Conservation (phyloP, 2,888 invertebrate genomes). For the Gibbula magus region DNA sequence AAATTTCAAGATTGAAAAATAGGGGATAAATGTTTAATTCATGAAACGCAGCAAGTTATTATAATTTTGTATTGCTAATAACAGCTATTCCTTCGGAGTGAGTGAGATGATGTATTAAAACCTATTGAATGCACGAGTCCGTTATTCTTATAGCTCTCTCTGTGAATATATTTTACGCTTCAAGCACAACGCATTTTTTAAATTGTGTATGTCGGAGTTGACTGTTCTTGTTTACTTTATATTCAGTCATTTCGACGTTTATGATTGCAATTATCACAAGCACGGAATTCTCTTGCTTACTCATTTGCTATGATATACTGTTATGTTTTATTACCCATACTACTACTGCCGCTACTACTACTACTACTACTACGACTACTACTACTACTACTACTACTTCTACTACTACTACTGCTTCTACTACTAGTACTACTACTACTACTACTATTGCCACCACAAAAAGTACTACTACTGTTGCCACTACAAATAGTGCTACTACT, state of each 20-base stretch:
- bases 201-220: no score
- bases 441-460: neutral
- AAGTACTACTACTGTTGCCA: neutral
- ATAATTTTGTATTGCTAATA: no score
- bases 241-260: neutral
- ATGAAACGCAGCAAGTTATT: no score
- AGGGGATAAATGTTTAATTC: no score
- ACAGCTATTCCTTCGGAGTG: no score
- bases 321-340: neutral
- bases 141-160: no score
- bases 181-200: no score
- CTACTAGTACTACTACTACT: neutral
- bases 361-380: neutral
- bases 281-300: neutral
- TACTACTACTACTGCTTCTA: neutral
- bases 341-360: neutral
- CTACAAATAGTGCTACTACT: neutral
- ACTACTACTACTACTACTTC: neutral
- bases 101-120: no score
- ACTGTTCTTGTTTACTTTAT: no score
- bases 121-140: no score
- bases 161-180: no score
- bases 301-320: neutral
- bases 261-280: neutral
- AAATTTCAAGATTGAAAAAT: no score